Evolutionary conservation across 2,113 vertebrate species (phyloP).

Genomic region (Candoia aspera): DNA sequence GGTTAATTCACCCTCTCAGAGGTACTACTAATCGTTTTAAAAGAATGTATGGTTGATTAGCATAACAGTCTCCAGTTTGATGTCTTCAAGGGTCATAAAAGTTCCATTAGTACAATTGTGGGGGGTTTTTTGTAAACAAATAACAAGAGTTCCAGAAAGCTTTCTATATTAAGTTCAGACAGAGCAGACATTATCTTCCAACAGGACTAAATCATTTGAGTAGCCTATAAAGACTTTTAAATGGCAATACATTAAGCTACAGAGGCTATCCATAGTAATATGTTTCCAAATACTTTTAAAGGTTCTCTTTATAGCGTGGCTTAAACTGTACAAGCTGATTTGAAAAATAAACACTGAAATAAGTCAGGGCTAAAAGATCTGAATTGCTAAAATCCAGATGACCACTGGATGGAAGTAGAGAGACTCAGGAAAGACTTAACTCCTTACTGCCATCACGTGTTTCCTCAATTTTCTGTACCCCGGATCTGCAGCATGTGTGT

Average conservation of each 20-base stretch:
- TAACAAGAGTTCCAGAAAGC: neutral
- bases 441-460: too few relatives aligned
- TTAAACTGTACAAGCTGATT: slow-evolving; percentile 36
- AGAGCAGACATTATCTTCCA: neutral
- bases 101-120: too few relatives aligned
- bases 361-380: neutral
- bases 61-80: neutral
- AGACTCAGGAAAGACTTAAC: too few relatives aligned
- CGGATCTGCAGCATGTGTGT: neutral
- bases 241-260: neutral
- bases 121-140: too few relatives aligned
- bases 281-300: slow-evolving; percentile 25
- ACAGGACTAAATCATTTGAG: neutral
- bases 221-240: neutral
- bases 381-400: too few relatives aligned
- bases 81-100: neutral
- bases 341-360: slow-evolving; percentile 45
- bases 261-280: neutral
- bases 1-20: neutral
- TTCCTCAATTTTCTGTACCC: too few relatives aligned
- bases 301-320: slow-evolving; percentile 43
- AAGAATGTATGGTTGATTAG: neutral
- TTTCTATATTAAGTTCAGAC: neutral
- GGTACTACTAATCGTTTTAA: neutral
- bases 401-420: too few relatives aligned